phyloP scores from a whole-genome alignment of 2,113 vertebrate species.

The Syngnathus scovelli region DNA sequence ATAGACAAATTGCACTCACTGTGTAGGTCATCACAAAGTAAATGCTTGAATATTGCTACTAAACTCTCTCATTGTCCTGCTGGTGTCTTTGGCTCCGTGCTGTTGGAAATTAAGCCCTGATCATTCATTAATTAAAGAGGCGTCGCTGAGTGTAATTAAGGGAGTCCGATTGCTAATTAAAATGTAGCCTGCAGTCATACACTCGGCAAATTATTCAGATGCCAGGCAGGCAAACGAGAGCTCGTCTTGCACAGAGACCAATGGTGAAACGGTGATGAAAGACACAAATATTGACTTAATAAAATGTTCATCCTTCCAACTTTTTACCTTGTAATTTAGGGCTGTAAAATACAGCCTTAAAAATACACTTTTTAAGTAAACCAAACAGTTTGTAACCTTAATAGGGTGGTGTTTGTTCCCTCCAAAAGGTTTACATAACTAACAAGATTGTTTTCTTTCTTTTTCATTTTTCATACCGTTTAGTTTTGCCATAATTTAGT shows the following conservation, averaged over 20 bases:
- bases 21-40: conserved; percentile 40
- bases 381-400: too few species aligned
- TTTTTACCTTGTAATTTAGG: conserved; percentile 23
- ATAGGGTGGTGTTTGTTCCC: too few species aligned
- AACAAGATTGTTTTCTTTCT: too few species aligned
- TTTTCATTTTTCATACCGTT: too few species aligned
- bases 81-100: conserved; percentile 54
- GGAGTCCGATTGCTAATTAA: conserved; percentile 73
- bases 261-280: conserved; percentile 15
- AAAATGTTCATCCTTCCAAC: conserved; percentile 4
- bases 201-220: conserved; percentile 65
- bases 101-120: conserved; percentile 67
- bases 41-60: conserved; percentile 36
- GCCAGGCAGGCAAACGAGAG: conserved; percentile 39
- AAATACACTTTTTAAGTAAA: too few species aligned
- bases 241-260: conserved; percentile 18
- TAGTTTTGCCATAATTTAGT: too few species aligned
- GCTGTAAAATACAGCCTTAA: not conserved
- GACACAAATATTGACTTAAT: not conserved
- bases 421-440: not conserved
- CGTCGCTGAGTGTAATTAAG: conserved; percentile 70
- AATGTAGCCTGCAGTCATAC: conserved; percentile 69
- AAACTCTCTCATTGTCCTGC: conserved; percentile 49
- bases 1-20: conserved; percentile 15
- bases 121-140: conserved; percentile 72